Percentiles rank a stretch among this genome's conserved stretches.
Evolutionary conservation across 2,888 invertebrate species (phyloP).

Genomic region (Clistopyga incitator): DNA sequence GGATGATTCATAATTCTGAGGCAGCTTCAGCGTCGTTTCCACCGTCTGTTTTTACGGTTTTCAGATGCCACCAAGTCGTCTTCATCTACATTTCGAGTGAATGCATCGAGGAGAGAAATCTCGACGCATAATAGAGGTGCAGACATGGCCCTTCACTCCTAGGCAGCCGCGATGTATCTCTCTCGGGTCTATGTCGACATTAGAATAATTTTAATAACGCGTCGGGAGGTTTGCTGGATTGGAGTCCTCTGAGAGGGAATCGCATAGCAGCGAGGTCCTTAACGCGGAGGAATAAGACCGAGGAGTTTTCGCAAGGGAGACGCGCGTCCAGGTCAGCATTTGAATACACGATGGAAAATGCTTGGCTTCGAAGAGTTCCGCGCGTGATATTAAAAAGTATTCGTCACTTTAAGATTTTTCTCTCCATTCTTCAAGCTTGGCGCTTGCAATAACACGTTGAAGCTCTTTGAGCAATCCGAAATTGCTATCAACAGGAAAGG

Average conservation of each 20-base stretch:
- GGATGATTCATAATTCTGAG: not conserved
- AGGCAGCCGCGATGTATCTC: constrained; percentile 25
- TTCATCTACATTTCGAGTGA: constrained; percentile 39
- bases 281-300: constrained; percentile 49
- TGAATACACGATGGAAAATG: constrained; percentile 70
- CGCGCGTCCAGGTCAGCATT: constrained; percentile 63
- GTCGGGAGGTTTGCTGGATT: constrained; percentile 54
- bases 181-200: constrained; percentile 66
- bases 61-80: not conserved
- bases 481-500: not conserved
- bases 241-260: constrained; percentile 36
- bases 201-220: constrained; percentile 81
- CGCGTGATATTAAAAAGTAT: constrained; percentile 76
- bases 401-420: constrained; percentile 69
- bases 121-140: constrained; percentile 39
- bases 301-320: constrained; percentile 32
- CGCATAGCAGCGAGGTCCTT: constrained; percentile 13
- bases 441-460: constrained; percentile 70
- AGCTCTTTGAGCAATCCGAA: not conserved
- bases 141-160: constrained; percentile 14
- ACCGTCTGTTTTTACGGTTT: constrained; percentile 12
- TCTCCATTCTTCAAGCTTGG: constrained; percentile 69
- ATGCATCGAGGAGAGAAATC: constrained; percentile 22
- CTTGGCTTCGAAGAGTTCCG: constrained; percentile 63
- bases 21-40: not conserved